phyloP scores from a whole-genome alignment of 2,113 vertebrate species.

The Desmodus rotundus region DNA sequence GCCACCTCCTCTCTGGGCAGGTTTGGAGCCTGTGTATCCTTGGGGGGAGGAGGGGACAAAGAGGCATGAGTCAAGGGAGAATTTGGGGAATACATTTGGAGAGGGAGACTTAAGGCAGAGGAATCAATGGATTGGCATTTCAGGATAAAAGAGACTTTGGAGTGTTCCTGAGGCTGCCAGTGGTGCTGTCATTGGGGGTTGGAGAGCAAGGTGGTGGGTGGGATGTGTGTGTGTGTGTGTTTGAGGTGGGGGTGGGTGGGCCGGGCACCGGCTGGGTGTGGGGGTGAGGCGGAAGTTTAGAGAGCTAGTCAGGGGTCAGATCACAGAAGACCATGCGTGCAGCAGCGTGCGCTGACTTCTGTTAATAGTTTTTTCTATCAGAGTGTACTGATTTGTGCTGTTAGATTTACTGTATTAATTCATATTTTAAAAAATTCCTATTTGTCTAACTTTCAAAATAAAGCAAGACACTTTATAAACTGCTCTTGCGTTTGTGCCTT shows the following conservation, averaged over 20 bases:
- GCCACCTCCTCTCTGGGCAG: background rate
- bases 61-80: background rate
- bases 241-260: background rate
- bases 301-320: background rate
- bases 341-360: background rate
- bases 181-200: background rate
- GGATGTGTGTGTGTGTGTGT: background rate
- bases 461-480: background rate
- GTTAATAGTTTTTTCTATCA: background rate
- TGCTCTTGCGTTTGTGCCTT: background rate
- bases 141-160: background rate
- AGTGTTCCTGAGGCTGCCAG: background rate
- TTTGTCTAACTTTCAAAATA: background rate
- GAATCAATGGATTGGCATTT: background rate
- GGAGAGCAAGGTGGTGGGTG: no score
- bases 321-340: background rate
- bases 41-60: background rate
- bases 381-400: background rate
- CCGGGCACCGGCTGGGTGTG: background rate
- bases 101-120: background rate
- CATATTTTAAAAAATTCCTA: background rate
- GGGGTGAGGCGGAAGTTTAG: background rate
- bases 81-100: background rate
- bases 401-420: background rate
- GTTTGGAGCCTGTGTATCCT: background rate